A percentile compares a stretch with the other conserved stretches of the same genome.
These are phyloP conservation scores for Numida meleagris DNA, from an alignment of 2,113 vertebrate genomes.

Conservation along the genomic window DNA sequence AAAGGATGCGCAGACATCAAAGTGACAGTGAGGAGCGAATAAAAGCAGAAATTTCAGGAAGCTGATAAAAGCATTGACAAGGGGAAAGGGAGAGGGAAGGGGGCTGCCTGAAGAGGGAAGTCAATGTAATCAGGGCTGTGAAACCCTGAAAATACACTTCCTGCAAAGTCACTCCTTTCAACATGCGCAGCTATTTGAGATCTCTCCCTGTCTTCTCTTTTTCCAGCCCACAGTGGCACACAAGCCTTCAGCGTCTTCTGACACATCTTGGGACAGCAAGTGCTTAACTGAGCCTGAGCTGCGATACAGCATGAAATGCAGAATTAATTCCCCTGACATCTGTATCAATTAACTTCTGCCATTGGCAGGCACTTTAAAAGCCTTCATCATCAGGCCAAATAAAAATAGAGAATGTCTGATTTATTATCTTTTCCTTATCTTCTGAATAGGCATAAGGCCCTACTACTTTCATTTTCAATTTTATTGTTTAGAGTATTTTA, in stretches of 20 bases:
- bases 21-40: conserved; percentile 30
- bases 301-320: not conserved
- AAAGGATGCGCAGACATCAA: conserved; percentile 31
- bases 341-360: not conserved
- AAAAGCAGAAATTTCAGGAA: conserved; percentile 31
- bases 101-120: conserved; percentile 6
- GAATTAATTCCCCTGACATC: not conserved
- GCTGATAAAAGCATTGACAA: conserved; percentile 25
- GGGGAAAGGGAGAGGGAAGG: not conserved
- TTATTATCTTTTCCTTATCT: not conserved
- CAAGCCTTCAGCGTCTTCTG: not conserved
- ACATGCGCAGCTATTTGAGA: not conserved
- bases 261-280: not conserved
- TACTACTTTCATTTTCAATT: not conserved
- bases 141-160: not conserved
- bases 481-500: not conserved
- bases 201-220: not conserved
- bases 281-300: not conserved
- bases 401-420: not conserved
- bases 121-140: conserved; percentile 4
- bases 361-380: not conserved
- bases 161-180: not conserved
- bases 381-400: not conserved
- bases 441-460: not conserved
- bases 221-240: not conserved